These are phyloP conservation scores for Temnothorax rugatulus DNA, from an alignment of 2,888 invertebrate genomes.

Conservation along the genomic window DNA sequence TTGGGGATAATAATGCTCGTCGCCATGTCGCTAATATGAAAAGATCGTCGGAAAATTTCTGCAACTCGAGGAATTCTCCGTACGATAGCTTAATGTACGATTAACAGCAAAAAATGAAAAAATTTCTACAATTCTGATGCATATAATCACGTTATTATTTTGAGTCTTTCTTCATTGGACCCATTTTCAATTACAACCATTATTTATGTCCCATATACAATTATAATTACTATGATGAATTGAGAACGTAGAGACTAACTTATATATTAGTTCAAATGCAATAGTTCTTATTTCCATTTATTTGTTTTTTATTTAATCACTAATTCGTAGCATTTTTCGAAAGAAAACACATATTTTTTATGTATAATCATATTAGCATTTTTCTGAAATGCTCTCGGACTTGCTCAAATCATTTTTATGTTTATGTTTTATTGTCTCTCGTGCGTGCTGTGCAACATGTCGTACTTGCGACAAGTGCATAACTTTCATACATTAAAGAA, in stretches of 20 bases:
- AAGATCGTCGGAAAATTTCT: constrained; percentile 53
- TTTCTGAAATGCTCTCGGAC: constrained; percentile 51
- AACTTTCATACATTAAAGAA: constrained; percentile 37
- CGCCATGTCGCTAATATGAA: constrained; percentile 51
- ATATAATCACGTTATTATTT: constrained; percentile 27
- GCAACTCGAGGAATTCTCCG: constrained; percentile 26
- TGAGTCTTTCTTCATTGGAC: constrained; percentile 8
- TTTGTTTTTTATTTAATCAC: background rate
- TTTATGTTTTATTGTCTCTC: constrained; percentile 14
- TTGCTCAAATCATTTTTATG: constrained; percentile 43
- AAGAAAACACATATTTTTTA: background rate
- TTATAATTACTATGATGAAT: constrained; percentile 4
- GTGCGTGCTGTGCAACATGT: constrained; percentile 28
- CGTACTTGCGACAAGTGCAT: constrained; percentile 17
- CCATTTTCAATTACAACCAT: constrained; percentile 10
- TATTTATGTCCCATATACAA: constrained; percentile 11
- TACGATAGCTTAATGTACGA: constrained; percentile 45
- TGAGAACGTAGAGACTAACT: background rate
- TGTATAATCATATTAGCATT: constrained; percentile 40
- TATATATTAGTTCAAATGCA: background rate
- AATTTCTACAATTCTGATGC: constrained; percentile 8
- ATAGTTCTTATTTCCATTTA: background rate
- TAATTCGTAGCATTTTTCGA: background rate
- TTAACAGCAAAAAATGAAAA: constrained; percentile 34
- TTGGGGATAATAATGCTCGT: constrained; percentile 66